A percentile compares a stretch with the other conserved stretches of the same genome.
These are phyloP conservation scores for Ferdinandea cuprea DNA, from an alignment of 2,888 invertebrate species.

Conservation along the genomic window DNA sequence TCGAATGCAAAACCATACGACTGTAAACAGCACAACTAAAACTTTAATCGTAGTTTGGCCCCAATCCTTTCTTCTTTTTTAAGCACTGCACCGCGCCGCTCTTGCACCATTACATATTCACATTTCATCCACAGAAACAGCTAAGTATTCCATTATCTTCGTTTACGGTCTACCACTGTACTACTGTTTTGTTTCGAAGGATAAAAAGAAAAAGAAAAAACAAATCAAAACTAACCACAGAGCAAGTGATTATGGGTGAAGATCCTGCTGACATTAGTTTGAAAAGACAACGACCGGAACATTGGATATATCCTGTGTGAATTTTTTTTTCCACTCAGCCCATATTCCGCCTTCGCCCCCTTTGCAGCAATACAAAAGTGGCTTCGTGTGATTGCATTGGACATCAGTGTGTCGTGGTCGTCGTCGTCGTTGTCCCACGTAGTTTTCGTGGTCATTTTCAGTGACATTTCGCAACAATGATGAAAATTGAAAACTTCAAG, in stretches of 20 bases:
- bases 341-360: neutral
- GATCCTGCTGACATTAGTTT: constrained; percentile 43
- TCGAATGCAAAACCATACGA: constrained; percentile 30
- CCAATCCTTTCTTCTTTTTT: neutral
- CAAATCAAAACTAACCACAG: constrained; percentile 42
- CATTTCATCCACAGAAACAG: constrained; percentile 21
- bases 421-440: constrained; percentile 25
- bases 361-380: constrained; percentile 40
- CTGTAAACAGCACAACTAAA: constrained; percentile 29
- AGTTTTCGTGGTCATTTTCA: constrained; percentile 49
- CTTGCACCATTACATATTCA: constrained; percentile 1
- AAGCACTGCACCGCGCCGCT: no score
- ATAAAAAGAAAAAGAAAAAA: neutral
- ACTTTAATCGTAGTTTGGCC: constrained; percentile 21
- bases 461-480: constrained; percentile 44
- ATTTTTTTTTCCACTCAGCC: neutral
- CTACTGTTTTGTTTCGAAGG: neutral
- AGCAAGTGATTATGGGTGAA: constrained; percentile 48
- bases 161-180: constrained; percentile 10
- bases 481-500: constrained; percentile 43
- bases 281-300: constrained; percentile 43
- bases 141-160: constrained; percentile 24
- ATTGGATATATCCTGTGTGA: constrained; percentile 16
- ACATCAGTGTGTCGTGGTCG: constrained; percentile 30
- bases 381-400: constrained; percentile 60